Percentiles rank a stretch among this genome's conserved stretches.
These are phyloP conservation scores for Sardina pilchardus DNA, from an alignment of 2,113 vertebrate species.

Conservation along the genomic window DNA sequence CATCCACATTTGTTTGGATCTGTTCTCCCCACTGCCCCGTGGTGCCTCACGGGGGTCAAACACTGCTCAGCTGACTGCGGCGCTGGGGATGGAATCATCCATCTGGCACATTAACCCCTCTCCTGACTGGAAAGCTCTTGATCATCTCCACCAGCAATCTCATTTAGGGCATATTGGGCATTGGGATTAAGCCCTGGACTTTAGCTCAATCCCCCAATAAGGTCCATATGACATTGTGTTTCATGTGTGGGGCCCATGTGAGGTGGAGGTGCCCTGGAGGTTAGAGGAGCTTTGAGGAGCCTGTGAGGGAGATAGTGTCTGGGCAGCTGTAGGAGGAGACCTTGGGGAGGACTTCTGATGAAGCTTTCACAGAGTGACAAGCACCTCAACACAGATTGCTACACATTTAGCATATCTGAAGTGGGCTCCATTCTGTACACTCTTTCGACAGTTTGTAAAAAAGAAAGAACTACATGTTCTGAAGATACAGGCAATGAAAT, in stretches of 20 bases:
- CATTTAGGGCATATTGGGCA: neutral
- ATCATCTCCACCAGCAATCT: constrained; percentile 41
- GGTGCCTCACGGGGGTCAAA: constrained; percentile 43
- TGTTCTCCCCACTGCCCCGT: constrained; percentile 34
- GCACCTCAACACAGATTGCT: neutral
- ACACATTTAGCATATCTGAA: neutral
- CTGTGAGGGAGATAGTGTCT: neutral
- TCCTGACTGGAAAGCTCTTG: neutral
- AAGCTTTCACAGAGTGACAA: neutral
- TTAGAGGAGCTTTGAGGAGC: neutral
- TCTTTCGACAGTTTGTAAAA: neutral
- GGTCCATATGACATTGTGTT: neutral
- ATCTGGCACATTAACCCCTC: constrained; percentile 1
- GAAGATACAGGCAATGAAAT: neutral
- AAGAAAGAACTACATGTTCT: neutral
- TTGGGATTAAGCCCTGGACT: neutral
- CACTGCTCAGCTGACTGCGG: constrained; percentile 54
- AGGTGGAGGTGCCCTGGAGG: neutral
- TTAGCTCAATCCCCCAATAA: neutral
- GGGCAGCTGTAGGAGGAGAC: neutral
- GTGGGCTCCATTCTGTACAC: neutral
- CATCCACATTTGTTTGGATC: constrained; percentile 45
- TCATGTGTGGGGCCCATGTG: neutral
- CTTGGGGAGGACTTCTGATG: neutral
- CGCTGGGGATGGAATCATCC: neutral